phyloP scores from a whole-genome alignment of 2,797 vertebrate species.

The Acestrorhynchus altus region DNA sequence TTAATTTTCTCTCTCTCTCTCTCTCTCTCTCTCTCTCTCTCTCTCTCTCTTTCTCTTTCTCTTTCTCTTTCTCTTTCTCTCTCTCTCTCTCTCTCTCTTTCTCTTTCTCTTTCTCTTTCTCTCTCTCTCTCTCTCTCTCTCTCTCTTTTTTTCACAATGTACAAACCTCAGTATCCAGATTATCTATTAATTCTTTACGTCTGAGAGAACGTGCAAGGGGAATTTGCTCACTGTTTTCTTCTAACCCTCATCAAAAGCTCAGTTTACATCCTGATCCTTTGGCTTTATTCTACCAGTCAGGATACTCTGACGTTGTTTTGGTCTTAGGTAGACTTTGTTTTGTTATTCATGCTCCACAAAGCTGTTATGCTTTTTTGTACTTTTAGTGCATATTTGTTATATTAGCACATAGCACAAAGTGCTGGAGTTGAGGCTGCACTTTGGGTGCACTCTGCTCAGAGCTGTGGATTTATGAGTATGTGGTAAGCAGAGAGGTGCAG shows the following conservation, averaged over 20 bases:
- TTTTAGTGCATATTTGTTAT: not conserved
- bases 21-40: not conserved
- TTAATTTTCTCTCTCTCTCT: not conserved
- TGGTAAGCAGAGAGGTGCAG: constrained; percentile 1
- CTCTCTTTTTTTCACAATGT: not conserved
- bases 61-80: not conserved
- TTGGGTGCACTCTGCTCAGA: not conserved
- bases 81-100: not conserved
- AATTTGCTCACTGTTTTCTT: constrained; percentile 1
- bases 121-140: not conserved
- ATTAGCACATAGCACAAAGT: not conserved
- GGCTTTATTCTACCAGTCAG: not conserved
- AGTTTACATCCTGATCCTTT: not conserved
- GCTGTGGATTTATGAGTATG: not conserved
- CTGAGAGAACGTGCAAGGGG: not conserved
- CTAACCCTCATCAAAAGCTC: not conserved
- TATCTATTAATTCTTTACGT: not conserved
- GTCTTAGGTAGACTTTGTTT: not conserved
- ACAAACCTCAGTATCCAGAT: not conserved
- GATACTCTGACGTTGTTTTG: not conserved
- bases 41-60: not conserved
- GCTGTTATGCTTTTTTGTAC: not conserved
- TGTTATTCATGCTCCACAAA: not conserved
- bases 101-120: no score
- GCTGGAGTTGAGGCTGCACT: not conserved